These are phyloP conservation scores for Dendrolimus houi DNA, from an alignment of 2,888 invertebrate genomes.

Conservation along the genomic window DNA sequence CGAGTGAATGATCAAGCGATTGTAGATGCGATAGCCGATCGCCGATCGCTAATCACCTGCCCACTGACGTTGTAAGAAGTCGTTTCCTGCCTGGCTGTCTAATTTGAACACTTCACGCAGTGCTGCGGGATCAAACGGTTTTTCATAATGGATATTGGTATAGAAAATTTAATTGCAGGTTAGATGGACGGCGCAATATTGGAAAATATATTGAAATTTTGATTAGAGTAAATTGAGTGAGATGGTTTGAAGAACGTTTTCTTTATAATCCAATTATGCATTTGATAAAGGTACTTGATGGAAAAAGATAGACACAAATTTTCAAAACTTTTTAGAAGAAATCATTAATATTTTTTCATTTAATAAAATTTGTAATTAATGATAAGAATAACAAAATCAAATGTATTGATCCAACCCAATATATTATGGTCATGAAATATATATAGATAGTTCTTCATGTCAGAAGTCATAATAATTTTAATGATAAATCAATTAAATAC, in stretches of 20 bases:
- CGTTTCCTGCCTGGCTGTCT: constrained; percentile 70
- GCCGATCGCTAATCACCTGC: constrained; percentile 61
- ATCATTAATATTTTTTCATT: no score
- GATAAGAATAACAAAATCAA: no score
- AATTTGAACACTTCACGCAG: constrained; percentile 62
- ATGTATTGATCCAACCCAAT: no score
- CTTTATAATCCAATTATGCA: no score
- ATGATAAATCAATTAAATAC: no score
- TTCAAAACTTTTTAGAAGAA: no score
- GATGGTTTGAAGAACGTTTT: neutral
- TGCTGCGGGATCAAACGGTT: constrained; percentile 7
- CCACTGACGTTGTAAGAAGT: constrained; percentile 70
- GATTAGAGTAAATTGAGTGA: neutral
- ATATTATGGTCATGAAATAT: no score
- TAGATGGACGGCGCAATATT: neutral
- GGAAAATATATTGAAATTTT: neutral
- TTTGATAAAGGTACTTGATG: no score
- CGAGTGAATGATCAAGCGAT: constrained; percentile 51
- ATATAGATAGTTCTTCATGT: no score
- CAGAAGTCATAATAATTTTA: no score
- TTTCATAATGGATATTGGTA: neutral
- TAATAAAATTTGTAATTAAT: no score
- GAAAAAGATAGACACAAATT: no score
- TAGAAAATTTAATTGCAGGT: neutral
- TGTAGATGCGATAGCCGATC: constrained; percentile 54